A percentile compares a stretch with the other conserved stretches of the same genome.
phyloP scores from a whole-genome alignment of 2,888 invertebrate genomes.

The Gastrophysa polygoni region DNA sequence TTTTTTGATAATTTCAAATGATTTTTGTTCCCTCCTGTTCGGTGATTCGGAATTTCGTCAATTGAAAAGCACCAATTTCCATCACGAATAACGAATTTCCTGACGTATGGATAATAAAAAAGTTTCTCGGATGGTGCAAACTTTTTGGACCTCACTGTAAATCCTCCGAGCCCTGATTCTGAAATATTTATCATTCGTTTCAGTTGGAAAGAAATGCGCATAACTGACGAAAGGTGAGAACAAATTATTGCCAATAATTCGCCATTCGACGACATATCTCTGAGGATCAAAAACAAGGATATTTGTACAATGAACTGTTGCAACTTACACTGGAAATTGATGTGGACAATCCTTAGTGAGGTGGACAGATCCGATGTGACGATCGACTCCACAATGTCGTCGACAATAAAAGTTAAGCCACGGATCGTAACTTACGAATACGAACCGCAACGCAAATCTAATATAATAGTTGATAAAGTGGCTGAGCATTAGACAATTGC shows the following conservation, averaged over 20 bases:
- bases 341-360: constrained; percentile 44
- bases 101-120: no score
- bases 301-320: constrained; percentile 45
- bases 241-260: constrained; percentile 20
- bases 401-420: constrained; percentile 48
- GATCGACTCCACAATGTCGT: constrained; percentile 45
- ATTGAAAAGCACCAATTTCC: no score
- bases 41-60: no score
- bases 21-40: no score
- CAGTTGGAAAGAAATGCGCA: no score
- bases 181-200: no score
- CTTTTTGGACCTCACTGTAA: no score
- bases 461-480: constrained; percentile 40
- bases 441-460: constrained; percentile 51
- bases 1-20: no score
- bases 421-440: constrained; percentile 61
- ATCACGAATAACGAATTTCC: no score
- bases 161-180: no score
- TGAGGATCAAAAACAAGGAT: constrained; percentile 26
- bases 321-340: constrained; percentile 47
- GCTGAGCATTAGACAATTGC: constrained; percentile 32
- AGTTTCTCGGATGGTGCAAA: no score
- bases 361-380: constrained; percentile 47
- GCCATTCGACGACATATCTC: constrained; percentile 5
- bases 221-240: not conserved